Evolutionary conservation across 2,113 vertebrate species (phyloP), one percentile per base, ranked within the genome.

Genomic region (Puffinus mauretanicus): DNA sequence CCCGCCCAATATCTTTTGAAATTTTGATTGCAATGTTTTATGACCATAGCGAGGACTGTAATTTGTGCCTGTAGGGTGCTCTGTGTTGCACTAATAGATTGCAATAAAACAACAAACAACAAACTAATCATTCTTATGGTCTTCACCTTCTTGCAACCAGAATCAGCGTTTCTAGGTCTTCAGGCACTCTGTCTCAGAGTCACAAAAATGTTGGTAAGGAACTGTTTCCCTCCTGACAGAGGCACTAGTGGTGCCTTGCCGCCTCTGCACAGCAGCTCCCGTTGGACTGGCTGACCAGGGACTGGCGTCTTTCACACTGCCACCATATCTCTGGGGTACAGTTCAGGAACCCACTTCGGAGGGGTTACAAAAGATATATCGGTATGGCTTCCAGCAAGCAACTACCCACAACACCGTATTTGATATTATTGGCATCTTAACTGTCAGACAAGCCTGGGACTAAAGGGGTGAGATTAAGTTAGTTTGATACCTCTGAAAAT

Each of bases 41-140:
- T 36, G 69, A 77, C 72, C 46, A 60, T 51, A 29, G 52, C 2
- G 7, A 62, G 36, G 47, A 54, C 82, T 96, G 71, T 87, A 78
- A 94, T 83, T 79, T 72, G 78, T 94, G 82, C 96, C 97, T 84
- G 47, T 61, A 86, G 97, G 97, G 96, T 91, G 89, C 55, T 86
- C 55, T 72, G 34, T 22, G 18, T 61, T 57, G 55, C 58, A 65
- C 73, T 92, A 80, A 65, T 36, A 65, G 52, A 62, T 32, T 79
- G 58, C 76, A 89, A 73, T 88, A 82, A 94, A 93, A 29, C 54
- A 93, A 64, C 36, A 82, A 82, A 64, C n/a, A 67, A 79, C 55
- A 83, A 82, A 47, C n/a, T 30, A 62, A 71, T 58, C 10, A 47
- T 84, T 82, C 92, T 78, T 82, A 47, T 6, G 49, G 86, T 52